Evolutionary conservation across 2,888 invertebrate genomes (phyloP).

Genomic region (Spisula subtruncata): DNA sequence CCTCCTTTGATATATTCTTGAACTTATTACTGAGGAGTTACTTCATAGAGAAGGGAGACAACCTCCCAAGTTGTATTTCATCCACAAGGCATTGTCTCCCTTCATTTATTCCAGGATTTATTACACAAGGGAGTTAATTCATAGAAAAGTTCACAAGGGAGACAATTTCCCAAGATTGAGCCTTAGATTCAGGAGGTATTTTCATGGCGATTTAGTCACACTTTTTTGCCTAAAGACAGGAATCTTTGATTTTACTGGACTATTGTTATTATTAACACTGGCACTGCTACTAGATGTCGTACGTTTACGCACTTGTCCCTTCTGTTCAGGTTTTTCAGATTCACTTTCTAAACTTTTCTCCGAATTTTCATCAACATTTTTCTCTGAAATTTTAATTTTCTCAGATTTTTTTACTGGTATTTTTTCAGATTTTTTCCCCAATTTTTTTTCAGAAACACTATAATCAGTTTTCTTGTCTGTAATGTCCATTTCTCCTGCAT

Average conservation of each 20-base stretch:
- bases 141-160: too few relatives aligned
- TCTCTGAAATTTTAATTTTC: neutral
- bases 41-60: too few relatives aligned
- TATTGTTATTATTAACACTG: slow-evolving; percentile 62
- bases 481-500: neutral
- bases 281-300: slow-evolving; percentile 47
- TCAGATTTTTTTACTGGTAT: slow-evolving; percentile 11
- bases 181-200: neutral
- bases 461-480: slow-evolving; percentile 16
- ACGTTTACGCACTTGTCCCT: slow-evolving; percentile 53
- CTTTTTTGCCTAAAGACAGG: slow-evolving; percentile 50
- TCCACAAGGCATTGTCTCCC: too few relatives aligned
- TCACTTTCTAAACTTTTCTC: neutral
- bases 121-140: too few relatives aligned
- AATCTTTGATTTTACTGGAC: slow-evolving; percentile 67
- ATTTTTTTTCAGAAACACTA: neutral
- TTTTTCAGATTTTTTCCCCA: slow-evolving; percentile 6
- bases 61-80: too few relatives aligned
- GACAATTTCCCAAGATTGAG: too few relatives aligned
- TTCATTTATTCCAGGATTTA: too few relatives aligned
- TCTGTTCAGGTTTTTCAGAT: slow-evolving; percentile 25
- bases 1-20: too few relatives aligned
- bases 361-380: neutral
- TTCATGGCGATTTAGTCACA: slow-evolving; percentile 41
- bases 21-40: too few relatives aligned